Evolutionary conservation across 2,113 vertebrate genomes (phyloP).

Genomic region (Piaya cayana): DNA sequence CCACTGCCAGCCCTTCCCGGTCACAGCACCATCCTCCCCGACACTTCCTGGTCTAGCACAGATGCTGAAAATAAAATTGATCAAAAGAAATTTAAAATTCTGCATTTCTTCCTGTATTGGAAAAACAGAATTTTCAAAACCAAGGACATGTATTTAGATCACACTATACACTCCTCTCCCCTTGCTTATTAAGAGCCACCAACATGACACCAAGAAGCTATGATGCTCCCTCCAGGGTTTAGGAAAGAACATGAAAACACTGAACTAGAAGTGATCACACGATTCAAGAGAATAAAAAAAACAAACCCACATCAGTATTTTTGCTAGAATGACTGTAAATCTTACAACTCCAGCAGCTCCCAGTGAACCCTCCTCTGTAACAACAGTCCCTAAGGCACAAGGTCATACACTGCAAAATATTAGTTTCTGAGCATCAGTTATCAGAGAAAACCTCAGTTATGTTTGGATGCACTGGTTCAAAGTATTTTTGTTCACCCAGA

Average conservation of each 20-base stretch:
- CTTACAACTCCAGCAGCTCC: neutral
- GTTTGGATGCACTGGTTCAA: constrained; percentile 26
- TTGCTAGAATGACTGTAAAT: neutral
- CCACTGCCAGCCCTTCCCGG: neutral
- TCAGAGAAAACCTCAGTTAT: neutral
- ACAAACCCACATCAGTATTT: neutral
- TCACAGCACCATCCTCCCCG: too few relatives aligned
- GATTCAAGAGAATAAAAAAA: neutral
- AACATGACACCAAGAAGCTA: neutral
- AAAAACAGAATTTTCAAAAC: neutral
- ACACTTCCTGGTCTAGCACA: neutral
- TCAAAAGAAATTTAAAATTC: neutral
- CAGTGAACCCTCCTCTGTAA: neutral
- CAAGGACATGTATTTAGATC: neutral
- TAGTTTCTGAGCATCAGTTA: neutral
- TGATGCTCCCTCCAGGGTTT: neutral
- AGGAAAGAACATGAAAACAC: neutral
- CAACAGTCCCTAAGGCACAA: neutral
- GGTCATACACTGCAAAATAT: constrained; percentile 15
- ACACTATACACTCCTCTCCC: neutral
- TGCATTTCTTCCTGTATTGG: neutral
- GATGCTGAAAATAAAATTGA: neutral
- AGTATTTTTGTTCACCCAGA: constrained; percentile 22
- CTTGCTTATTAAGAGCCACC: neutral
- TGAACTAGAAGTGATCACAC: neutral